Evolutionary conservation across 2,113 vertebrate genomes (phyloP).

Genomic region (Hiodon tergisus): DNA sequence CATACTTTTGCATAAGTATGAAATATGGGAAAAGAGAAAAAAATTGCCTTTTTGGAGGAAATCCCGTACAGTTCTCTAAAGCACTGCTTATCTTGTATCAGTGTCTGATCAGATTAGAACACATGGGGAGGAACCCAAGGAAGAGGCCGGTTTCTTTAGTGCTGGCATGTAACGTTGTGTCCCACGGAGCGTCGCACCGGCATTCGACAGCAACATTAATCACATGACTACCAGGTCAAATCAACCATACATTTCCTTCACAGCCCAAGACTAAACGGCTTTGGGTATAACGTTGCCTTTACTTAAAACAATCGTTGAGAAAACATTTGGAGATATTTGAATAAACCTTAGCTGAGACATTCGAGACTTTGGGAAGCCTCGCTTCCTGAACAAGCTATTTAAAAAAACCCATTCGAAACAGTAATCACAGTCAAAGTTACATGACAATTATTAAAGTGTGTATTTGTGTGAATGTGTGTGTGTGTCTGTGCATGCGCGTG

Average conservation of each 20-base stretch:
- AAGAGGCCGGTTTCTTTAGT: no score
- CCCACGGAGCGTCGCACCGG: background rate
- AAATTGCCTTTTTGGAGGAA: background rate
- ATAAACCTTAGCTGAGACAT: background rate
- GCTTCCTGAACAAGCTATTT: background rate
- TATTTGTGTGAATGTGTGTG: background rate
- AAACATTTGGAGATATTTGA: background rate
- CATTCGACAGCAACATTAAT: background rate
- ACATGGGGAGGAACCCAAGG: background rate
- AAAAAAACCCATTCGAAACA: background rate
- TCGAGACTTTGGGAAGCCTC: background rate
- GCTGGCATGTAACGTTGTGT: background rate
- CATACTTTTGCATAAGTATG: no score
- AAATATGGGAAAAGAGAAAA: background rate
- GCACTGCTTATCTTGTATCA: slow-evolving; percentile 10
- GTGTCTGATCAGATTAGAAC: slow-evolving; percentile 12
- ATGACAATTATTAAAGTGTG: background rate
- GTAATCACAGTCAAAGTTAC: no score
- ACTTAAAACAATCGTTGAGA: background rate
- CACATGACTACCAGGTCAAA: background rate
- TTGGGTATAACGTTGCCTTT: background rate
- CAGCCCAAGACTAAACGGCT: background rate
- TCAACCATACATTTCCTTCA: background rate
- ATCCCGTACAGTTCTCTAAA: background rate
- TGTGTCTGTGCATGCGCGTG: background rate